Evolutionary conservation across 2,113 vertebrate species (phyloP).

Genomic region (Nerophis ophidion): DNA sequence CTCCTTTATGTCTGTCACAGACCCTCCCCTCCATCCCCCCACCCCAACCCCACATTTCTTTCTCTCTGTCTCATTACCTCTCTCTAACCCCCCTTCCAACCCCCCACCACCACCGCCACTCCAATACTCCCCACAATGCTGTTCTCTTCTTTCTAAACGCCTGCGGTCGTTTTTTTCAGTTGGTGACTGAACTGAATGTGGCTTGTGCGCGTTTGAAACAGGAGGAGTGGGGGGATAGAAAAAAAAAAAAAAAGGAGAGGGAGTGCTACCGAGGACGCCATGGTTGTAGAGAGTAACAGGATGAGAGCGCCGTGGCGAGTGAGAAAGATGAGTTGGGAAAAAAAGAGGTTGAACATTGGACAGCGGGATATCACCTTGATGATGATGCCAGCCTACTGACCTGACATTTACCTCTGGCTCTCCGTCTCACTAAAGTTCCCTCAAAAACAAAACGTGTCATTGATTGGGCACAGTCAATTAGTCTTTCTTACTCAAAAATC

Average conservation of each 20-base stretch:
- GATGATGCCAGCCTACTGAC: constrained; percentile 32
- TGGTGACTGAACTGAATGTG: constrained; percentile 46
- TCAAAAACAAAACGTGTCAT: background rate
- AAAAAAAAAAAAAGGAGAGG: constrained; percentile 10
- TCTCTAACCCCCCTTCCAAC: background rate
- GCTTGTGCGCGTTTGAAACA: constrained; percentile 26
- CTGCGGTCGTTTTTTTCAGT: constrained; percentile 51
- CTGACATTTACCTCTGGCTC: constrained; percentile 24
- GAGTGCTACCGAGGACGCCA: background rate
- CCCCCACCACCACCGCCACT: background rate
- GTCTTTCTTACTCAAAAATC: constrained; percentile 3
- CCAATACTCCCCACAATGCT: constrained; percentile 30
- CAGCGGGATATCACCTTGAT: constrained; percentile 38
- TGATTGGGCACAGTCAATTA: constrained; percentile 19
- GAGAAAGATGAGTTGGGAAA: constrained; percentile 24
- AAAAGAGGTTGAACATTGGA: constrained; percentile 22
- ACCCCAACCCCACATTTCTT: constrained; percentile 11
- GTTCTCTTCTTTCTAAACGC: constrained; percentile 39
- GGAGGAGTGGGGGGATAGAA: constrained; percentile 20
- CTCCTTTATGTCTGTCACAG: constrained; percentile 19
- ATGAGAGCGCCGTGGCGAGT: constrained; percentile 20
- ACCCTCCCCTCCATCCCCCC: background rate
- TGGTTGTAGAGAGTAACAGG: constrained; percentile 36
- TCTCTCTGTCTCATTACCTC: constrained; percentile 51
- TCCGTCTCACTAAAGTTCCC: constrained; percentile 17